Evolutionary conservation across 2,888 invertebrate genomes (phyloP).

Genomic region (Epiblema foenella): DNA sequence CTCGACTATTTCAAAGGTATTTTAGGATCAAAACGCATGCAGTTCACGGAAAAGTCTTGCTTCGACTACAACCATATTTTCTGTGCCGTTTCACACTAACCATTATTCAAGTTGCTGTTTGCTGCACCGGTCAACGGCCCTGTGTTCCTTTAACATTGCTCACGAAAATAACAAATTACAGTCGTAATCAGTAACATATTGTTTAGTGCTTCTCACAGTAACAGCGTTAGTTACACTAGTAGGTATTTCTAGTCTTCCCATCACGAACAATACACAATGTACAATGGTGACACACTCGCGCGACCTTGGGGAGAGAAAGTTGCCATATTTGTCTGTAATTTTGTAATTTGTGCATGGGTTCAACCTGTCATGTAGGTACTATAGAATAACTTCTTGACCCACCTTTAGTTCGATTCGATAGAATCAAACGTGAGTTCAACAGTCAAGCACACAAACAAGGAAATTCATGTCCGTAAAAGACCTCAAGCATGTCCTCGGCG

Average conservation of each 20-base stretch:
- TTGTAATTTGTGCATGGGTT: slow-evolving; percentile 27
- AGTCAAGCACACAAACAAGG: not conserved
- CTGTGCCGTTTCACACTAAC: slow-evolving; percentile 10
- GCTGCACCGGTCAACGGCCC: not conserved
- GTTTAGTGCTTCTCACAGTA: slow-evolving; percentile 33
- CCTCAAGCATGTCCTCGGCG: too few relatives aligned
- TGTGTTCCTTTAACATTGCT: not conserved
- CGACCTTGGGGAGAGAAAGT: slow-evolving; percentile 43
- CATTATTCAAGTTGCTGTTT: slow-evolving; percentile 13
- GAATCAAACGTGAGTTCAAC: not conserved
- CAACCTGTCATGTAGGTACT: slow-evolving; percentile 16
- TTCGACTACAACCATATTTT: slow-evolving; percentile 6
- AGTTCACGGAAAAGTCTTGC: slow-evolving; percentile 19
- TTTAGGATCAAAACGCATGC: slow-evolving; percentile 13
- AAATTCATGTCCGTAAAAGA: not conserved
- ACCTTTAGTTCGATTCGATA: slow-evolving; percentile 17
- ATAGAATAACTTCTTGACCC: slow-evolving; percentile 22
- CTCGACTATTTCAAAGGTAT: slow-evolving; percentile 6
- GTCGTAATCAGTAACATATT: slow-evolving; percentile 19
- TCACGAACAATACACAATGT: slow-evolving; percentile 39
- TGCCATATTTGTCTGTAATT: slow-evolving; percentile 25
- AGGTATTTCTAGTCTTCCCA: slow-evolving; percentile 32
- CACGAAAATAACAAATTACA: slow-evolving; percentile 12
- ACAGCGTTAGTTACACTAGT: slow-evolving; percentile 10
- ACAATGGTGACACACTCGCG: slow-evolving; percentile 37